Evolutionary conservation across 2,888 invertebrate species (phyloP).

Genomic region (Mesoligia furuncula): DNA sequence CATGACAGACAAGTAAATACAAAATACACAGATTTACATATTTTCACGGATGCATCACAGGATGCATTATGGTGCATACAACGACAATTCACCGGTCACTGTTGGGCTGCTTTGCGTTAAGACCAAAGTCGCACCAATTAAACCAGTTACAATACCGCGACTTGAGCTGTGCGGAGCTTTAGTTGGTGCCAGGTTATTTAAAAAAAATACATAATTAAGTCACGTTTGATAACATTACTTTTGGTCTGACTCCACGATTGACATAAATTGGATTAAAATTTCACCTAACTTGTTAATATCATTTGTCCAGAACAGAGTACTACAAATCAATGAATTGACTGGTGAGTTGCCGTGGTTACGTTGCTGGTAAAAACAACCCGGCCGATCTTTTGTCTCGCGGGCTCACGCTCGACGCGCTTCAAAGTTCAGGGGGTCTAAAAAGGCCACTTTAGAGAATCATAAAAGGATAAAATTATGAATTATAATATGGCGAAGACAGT

Average conservation of each 20-base stretch:
- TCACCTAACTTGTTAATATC: conserved; percentile 8
- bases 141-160: too few species aligned
- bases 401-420: too few species aligned
- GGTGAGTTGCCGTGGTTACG: conserved; percentile 27
- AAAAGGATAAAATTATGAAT: too few species aligned
- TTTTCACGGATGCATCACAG: conserved; percentile 13
- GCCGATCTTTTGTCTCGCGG: conserved; percentile 8
- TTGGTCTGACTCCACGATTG: background rate
- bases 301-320: background rate
- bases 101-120: too few species aligned
- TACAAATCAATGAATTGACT: conserved; percentile 10
- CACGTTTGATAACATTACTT: background rate
- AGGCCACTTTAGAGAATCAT: too few species aligned
- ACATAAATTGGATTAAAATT: conserved; percentile 10
- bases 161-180: too few species aligned
- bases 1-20: conserved; percentile 1
- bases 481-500: too few species aligned
- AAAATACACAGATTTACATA: conserved; percentile 12
- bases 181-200: background rate
- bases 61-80: background rate
- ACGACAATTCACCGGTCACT: too few species aligned
- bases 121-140: too few species aligned
- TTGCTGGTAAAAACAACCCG: conserved; percentile 11
- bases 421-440: too few species aligned
- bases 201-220: background rate